Conservation (phyloP, 2,888 invertebrate genomes). For the Rotaria sp. region DNA sequence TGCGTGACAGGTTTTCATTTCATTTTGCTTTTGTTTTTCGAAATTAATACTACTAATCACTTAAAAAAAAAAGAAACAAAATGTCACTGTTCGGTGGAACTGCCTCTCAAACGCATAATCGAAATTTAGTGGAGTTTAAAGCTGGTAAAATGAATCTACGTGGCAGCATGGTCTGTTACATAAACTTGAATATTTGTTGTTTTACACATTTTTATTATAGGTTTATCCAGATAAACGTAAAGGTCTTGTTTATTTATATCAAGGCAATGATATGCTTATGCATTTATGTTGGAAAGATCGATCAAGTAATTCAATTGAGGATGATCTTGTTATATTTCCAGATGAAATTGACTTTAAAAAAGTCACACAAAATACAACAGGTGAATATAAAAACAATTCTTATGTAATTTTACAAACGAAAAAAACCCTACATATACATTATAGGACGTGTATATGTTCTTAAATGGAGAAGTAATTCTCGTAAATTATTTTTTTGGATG, state of each 20-base stretch:
- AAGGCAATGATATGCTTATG: constrained; percentile 91
- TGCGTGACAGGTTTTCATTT: too few relatives aligned
- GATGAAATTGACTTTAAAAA: constrained; percentile 94
- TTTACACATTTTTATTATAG: constrained; percentile 17
- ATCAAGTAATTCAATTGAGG: constrained; percentile 70
- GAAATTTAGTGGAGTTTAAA: constrained; percentile 38
- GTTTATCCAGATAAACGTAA: constrained; percentile 77
- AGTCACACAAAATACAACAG: constrained; percentile 87
- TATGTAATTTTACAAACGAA: not conserved
- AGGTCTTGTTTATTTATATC: constrained; percentile 85
- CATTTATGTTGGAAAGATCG: constrained; percentile 99
- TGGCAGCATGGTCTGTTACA: constrained; percentile 22
- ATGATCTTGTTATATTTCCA: constrained; percentile 94
- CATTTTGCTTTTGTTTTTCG: too few relatives aligned
- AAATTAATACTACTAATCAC: constrained; percentile 17
- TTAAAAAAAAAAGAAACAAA: constrained; percentile 42
- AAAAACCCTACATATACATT: not conserved
- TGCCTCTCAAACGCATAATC: not conserved
- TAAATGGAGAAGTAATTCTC: constrained; percentile 84
- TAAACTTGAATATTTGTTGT: not conserved
- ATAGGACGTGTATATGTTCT: constrained; percentile 73
- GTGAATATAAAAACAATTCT: constrained; percentile 52
- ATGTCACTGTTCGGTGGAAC: constrained; percentile 7
- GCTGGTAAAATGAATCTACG: constrained; percentile 39
- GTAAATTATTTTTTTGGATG: constrained; percentile 94